Evolutionary conservation across 2,113 vertebrate species (phyloP).

Genomic region (Corythaixoides concolor): DNA sequence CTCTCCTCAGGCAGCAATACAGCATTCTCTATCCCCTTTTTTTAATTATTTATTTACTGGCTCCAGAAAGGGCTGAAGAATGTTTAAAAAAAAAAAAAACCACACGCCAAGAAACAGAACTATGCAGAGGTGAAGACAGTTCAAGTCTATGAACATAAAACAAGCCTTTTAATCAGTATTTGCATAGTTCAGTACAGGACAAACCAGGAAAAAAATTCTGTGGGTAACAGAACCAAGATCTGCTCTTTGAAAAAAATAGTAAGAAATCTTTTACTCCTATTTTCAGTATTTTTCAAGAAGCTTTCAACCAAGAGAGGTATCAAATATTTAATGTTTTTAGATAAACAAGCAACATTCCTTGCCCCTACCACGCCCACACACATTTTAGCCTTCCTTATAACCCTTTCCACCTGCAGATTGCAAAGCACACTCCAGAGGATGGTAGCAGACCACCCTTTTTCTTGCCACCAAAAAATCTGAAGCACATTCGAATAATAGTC

Average conservation of each 20-base stretch:
- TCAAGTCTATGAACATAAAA: not conserved
- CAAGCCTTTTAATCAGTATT: not conserved
- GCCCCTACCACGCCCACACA: not conserved
- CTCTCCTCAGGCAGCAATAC: not conserved
- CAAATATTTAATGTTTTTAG: not conserved
- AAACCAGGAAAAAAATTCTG: not conserved
- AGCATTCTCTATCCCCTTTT: not conserved
- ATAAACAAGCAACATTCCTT: not conserved
- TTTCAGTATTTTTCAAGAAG: not conserved
- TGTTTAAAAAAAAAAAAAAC: not conserved
- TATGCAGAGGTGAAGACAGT: not conserved
- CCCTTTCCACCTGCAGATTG: not conserved
- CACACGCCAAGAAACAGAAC: not conserved
- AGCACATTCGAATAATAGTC: constrained; percentile 21
- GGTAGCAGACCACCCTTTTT: not conserved
- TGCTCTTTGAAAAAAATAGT: not conserved
- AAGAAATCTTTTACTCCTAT: not conserved
- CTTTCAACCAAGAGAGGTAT: not conserved
- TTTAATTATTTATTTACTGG: not conserved
- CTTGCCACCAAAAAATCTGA: not conserved
- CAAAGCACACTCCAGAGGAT: constrained; percentile 41
- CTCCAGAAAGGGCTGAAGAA: not conserved
- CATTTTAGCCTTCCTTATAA: not conserved
- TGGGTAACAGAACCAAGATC: not conserved
- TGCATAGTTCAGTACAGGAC: not conserved